Percentiles rank a stretch among this genome's conserved stretches.
phyloP scores from a whole-genome alignment of 92 coral and sea anemone genomes.

The Phenganax subtilis region DNA sequence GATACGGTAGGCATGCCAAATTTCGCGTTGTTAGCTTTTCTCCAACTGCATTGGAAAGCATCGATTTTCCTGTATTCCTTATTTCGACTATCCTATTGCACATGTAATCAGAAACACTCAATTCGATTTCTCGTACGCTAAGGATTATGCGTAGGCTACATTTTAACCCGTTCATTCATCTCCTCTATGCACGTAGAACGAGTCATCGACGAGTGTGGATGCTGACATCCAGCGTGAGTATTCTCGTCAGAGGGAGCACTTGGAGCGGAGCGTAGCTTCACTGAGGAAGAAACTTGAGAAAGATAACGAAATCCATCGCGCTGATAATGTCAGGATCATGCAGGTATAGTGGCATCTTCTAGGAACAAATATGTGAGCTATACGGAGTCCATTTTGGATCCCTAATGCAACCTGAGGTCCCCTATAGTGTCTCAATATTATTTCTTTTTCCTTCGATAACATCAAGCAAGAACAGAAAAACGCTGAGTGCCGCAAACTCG shows the following conservation, averaged over 20 bases:
- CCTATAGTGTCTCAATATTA: neutral
- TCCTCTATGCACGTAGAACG: constrained; percentile 55
- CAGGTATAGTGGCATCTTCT: constrained; percentile 53
- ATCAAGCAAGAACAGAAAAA: neutral
- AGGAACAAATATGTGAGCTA: no score
- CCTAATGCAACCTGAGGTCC: no score
- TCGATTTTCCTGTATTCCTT: no score
- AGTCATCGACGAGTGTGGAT: constrained; percentile 84
- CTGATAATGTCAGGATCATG: constrained; percentile 97
- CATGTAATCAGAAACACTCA: no score
- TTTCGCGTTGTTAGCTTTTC: no score
- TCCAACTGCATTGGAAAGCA: no score
- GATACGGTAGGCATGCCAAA: constrained; percentile 63
- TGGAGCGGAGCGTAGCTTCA: constrained; percentile 97
- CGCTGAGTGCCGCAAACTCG: neutral
- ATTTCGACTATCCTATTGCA: no score
- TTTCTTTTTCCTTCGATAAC: neutral
- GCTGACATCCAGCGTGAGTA: constrained; percentile 95
- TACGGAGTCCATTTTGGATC: no score
- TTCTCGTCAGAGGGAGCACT: constrained; percentile 92
- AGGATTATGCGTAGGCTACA: neutral
- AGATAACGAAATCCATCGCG: constrained; percentile 97
- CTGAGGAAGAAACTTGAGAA: constrained; percentile 88
- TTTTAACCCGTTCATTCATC: neutral
- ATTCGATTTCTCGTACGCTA: neutral